These are phyloP conservation scores for Muraenolepis orangiensis DNA, from an alignment of 2,797 vertebrate species.

Conservation along the genomic window DNA sequence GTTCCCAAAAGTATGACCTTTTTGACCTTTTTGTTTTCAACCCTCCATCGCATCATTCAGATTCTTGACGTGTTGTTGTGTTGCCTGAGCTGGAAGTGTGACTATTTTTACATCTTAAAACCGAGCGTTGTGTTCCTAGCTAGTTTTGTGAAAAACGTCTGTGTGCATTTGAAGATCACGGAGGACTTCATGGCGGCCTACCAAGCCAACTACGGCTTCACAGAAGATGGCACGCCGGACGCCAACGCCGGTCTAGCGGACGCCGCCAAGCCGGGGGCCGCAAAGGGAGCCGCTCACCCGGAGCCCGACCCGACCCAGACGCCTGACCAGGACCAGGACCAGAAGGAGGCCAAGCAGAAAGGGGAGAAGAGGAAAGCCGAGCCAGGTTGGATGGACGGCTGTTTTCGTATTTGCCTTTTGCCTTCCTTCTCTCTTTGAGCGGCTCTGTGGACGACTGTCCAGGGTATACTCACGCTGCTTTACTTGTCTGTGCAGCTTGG, in stretches of 20 bases:
- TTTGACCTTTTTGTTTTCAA: neutral
- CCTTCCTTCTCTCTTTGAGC: neutral
- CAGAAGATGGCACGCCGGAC: constrained; percentile 69
- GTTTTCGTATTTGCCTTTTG: neutral
- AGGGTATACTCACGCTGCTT: neutral
- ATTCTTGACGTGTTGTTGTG: neutral
- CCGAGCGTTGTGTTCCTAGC: neutral
- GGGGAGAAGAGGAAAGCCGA: constrained; percentile 91
- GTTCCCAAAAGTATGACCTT: constrained; percentile 61
- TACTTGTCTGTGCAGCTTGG: constrained; percentile 79
- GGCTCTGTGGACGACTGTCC: too few relatives aligned
- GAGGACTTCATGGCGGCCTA: constrained; percentile 95
- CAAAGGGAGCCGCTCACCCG: constrained; percentile 37
- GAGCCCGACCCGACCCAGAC: constrained; percentile 3
- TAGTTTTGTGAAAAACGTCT: too few relatives aligned
- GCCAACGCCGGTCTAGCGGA: constrained; percentile 47
- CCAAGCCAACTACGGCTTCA: constrained; percentile 92
- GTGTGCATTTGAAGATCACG: constrained; percentile 78
- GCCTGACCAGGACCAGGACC: constrained; percentile 29
- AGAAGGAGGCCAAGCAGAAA: constrained; percentile 70
- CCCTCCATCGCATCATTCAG: neutral
- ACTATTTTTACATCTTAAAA: too few relatives aligned
- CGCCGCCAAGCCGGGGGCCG: constrained; percentile 24
- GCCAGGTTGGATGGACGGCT: constrained; percentile 65
- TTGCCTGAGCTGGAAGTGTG: too few relatives aligned